Percentiles rank a stretch among this genome's conserved stretches.
Conservation (phyloP, 2,113 vertebrate species). For the Ptychochromis oligacanthus region DNA sequence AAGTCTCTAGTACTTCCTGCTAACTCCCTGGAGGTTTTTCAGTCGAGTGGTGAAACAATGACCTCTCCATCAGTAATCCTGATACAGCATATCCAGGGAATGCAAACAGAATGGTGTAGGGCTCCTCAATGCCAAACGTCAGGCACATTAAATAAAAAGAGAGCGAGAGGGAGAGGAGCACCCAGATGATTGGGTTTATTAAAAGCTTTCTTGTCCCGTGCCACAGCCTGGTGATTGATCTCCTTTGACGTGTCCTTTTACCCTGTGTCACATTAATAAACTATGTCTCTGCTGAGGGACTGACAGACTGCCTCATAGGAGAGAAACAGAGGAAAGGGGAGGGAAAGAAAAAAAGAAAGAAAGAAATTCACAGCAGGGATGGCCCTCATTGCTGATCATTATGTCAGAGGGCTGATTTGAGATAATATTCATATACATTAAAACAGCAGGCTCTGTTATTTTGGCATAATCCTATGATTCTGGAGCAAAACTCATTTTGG, state of each 20-base stretch:
- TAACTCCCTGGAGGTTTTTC: conserved; percentile 20
- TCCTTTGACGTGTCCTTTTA: conserved; percentile 77
- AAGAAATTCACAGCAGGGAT: not conserved
- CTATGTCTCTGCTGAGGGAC: conserved; percentile 60
- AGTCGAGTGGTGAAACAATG: conserved; percentile 25
- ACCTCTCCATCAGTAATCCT: conserved; percentile 40
- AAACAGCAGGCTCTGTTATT: conserved; percentile 7
- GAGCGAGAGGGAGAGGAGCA: conserved; percentile 13
- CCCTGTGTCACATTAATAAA: conserved; percentile 79
- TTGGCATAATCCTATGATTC: conserved; percentile 8
- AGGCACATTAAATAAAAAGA: conserved; percentile 19
- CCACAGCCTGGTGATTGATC: conserved; percentile 68
- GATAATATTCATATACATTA: conserved; percentile 41
- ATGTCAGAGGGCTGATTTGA: conserved; percentile 11
- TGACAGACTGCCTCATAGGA: conserved; percentile 63
- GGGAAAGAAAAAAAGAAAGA: not conserved
- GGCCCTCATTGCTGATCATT: conserved; percentile 29
- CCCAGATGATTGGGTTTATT: conserved; percentile 71
- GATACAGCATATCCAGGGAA: conserved; percentile 25
- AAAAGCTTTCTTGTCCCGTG: conserved; percentile 66
- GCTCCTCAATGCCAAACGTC: conserved; percentile 47
- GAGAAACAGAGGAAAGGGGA: conserved; percentile 25
- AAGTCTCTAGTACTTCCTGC: conserved; percentile 4
- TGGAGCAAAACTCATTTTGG: conserved; percentile 9
- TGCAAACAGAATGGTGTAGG: conserved; percentile 16